These are phyloP conservation scores for Chloromyia formosa DNA, from an alignment of 2,888 invertebrate species.

Conservation along the genomic window DNA sequence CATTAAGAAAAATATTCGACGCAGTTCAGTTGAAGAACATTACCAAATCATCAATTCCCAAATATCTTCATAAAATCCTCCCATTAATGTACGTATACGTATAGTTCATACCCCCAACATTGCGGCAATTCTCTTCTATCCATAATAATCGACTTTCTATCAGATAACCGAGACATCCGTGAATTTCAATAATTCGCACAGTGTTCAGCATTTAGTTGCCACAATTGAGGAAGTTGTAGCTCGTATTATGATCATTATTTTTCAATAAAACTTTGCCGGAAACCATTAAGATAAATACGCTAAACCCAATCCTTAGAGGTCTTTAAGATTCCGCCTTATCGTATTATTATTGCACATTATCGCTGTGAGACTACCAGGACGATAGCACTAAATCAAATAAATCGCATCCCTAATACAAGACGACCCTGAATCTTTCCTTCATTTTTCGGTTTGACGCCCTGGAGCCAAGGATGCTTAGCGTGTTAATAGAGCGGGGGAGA, in stretches of 20 bases:
- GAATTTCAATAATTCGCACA: constrained; percentile 33
- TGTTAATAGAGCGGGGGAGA: constrained; percentile 27
- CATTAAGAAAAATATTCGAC: no score
- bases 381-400: constrained; percentile 54
- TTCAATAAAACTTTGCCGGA: constrained; percentile 56
- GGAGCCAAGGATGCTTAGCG: constrained; percentile 17
- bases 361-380: constrained; percentile 48
- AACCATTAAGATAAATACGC: constrained; percentile 55
- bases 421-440: constrained; percentile 39
- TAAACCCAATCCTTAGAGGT: constrained; percentile 49
- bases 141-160: neutral
- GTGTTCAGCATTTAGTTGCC: constrained; percentile 41
- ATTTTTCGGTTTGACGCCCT: constrained; percentile 15
- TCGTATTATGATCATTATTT: constrained; percentile 52
- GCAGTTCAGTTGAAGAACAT: no score
- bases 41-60: no score
- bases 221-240: constrained; percentile 49
- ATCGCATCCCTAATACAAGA: constrained; percentile 53
- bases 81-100: no score
- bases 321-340: constrained; percentile 48
- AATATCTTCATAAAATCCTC: no score
- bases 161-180: neutral
- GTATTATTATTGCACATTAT: constrained; percentile 50
- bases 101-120: no score
- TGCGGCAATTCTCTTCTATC: no score